Evolutionary conservation across 2,888 invertebrate species (phyloP).

Genomic region (Syrista parreyssii): DNA sequence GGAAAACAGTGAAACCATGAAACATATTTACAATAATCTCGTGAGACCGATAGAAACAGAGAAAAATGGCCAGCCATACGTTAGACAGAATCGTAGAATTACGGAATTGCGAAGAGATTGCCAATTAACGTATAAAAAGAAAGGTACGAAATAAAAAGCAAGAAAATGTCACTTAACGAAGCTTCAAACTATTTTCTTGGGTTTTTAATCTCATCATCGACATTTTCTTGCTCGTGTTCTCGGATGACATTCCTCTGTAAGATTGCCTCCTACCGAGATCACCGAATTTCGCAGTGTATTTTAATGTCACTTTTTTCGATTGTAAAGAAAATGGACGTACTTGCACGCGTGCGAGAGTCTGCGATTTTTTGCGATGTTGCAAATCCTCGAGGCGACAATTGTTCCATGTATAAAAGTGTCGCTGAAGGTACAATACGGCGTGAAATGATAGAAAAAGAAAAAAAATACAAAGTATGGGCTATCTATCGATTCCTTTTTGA

Average conservation of each 20-base stretch:
- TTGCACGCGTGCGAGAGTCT: not conserved
- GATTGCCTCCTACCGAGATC: not conserved
- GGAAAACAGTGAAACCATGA: constrained; percentile 39
- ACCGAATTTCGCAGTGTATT: not conserved
- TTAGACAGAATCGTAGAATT: not conserved
- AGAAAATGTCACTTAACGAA: not conserved
- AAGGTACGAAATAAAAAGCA: not conserved
- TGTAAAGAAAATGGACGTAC: not conserved
- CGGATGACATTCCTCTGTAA: not conserved
- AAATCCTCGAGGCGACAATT: too few relatives aligned
- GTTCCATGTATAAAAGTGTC: too few relatives aligned
- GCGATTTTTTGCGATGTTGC: too few relatives aligned
- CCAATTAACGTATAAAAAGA: not conserved
- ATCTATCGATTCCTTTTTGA: not conserved
- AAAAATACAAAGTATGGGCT: not conserved
- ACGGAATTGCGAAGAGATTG: not conserved
- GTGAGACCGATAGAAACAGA: not conserved
- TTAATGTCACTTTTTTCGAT: not conserved
- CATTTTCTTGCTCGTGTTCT: not conserved
- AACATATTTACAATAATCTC: constrained; percentile 34
- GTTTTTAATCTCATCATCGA: not conserved
- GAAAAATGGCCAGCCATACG: not conserved
- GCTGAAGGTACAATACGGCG: not conserved
- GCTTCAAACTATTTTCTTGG: not conserved
- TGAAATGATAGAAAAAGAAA: not conserved